Percentiles rank a stretch among this genome's conserved stretches.
Evolutionary conservation across 2,888 invertebrate species (phyloP).

Genomic region (Scaptomyza caliginosa): DNA sequence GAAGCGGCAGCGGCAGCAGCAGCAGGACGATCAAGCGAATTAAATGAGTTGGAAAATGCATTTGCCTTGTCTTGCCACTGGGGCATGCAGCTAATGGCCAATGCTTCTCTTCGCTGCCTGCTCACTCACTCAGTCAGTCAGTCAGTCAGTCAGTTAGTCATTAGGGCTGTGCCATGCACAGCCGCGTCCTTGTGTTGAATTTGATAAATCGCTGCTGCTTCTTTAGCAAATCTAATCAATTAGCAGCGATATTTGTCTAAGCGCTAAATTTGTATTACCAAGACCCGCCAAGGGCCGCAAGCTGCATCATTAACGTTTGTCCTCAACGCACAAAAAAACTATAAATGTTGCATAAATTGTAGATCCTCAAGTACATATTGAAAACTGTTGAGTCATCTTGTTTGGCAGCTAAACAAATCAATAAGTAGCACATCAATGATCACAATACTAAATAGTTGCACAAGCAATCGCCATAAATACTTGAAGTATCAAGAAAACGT

Average conservation of each 20-base stretch:
- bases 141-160: conserved; percentile 12
- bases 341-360: conserved; percentile 20
- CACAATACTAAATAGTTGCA: conserved; percentile 44
- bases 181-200: conserved; percentile 24
- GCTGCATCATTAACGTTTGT: conserved; percentile 26
- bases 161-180: conserved; percentile 32
- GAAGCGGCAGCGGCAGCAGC: not conserved
- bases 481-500: conserved; percentile 4
- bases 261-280: conserved; percentile 23
- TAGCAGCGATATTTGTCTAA: conserved; percentile 29
- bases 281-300: conserved; percentile 54
- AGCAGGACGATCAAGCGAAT: conserved; percentile 45
- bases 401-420: conserved; percentile 13
- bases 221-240: conserved; percentile 33
- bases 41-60: conserved; percentile 65
- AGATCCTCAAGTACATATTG: conserved; percentile 17
- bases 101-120: conserved; percentile 10
- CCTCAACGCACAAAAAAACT: not conserved
- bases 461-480: conserved; percentile 15
- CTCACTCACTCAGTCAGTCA: not conserved
- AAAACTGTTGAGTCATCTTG: conserved; percentile 44
- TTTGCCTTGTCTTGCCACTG: conserved; percentile 37
- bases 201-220: conserved; percentile 37
- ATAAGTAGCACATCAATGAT: conserved; percentile 19
- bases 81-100: conserved; percentile 44